Evolutionary conservation across 2,797 vertebrate genomes (phyloP).

Genomic region (Eospalax fontanierii): DNA sequence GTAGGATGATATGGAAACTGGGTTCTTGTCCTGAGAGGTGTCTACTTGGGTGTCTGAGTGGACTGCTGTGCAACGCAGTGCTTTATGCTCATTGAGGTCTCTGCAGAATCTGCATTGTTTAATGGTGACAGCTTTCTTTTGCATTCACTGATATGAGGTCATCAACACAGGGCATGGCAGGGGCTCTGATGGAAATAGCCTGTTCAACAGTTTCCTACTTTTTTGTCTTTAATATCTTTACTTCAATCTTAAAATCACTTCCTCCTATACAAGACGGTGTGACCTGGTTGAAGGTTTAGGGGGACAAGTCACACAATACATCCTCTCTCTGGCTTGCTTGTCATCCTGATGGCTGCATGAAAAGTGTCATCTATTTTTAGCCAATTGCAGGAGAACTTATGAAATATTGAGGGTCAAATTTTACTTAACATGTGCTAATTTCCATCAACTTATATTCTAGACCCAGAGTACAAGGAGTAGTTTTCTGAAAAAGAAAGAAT

Average conservation of each 20-base stretch:
- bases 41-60: not conserved
- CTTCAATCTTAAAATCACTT: not conserved
- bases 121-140: not conserved
- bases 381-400: not conserved
- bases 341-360: not conserved
- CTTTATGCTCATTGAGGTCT: not conserved
- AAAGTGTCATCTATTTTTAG: not conserved
- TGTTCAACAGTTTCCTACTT: not conserved
- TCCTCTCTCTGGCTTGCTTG: not conserved
- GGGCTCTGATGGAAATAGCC: not conserved
- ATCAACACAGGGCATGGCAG: accelerated
- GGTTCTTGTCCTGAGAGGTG: not conserved
- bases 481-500: not conserved
- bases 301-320: not conserved
- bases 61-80: not conserved
- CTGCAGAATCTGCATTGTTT: not conserved
- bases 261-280: not conserved
- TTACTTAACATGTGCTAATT: not conserved
- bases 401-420: not conserved
- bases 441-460: not conserved
- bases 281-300: accelerated
- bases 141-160: not conserved
- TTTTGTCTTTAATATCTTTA: not conserved
- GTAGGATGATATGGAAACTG: not conserved
- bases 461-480: not conserved